These are phyloP conservation scores for Phaethornis superciliosus DNA, from an alignment of 2,113 vertebrate species.

Conservation along the genomic window DNA sequence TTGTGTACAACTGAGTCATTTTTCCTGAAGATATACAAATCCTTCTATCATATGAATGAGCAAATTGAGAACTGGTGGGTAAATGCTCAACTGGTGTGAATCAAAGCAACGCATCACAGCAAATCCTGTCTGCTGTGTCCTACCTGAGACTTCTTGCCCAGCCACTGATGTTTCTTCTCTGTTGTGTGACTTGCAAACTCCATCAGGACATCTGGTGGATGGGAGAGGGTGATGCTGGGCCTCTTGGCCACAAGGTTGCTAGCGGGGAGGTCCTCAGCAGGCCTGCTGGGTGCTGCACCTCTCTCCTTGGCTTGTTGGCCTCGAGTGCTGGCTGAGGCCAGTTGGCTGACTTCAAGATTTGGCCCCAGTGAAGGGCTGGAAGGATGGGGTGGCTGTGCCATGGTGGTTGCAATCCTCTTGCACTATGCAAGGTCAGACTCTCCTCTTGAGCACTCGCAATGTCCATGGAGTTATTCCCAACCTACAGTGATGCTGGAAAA, in stretches of 20 bases:
- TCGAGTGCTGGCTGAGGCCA: accelerated
- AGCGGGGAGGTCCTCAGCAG: not conserved
- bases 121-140: not conserved
- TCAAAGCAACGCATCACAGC: not conserved
- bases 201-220: not conserved
- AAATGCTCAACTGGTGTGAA: not conserved
- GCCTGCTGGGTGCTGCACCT: not conserved
- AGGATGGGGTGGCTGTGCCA: not conserved
- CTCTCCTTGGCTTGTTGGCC: not conserved
- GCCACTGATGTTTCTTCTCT: not conserved
- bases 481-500: conserved; percentile 39
- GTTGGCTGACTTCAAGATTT: not conserved
- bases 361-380: not conserved
- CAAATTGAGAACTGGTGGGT: not conserved
- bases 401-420: not conserved
- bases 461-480: not conserved
- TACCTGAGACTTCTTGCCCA: not conserved
- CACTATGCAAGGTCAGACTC: not conserved
- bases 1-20: not conserved
- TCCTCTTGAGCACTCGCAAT: not conserved
- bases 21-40: not conserved
- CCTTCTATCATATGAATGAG: not conserved
- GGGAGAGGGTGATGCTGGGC: not conserved
- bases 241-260: not conserved
- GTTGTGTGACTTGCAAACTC: not conserved